Conservation (phyloP, 1,140 invertebrate species). For the Campoletis sonorensis region DNA sequence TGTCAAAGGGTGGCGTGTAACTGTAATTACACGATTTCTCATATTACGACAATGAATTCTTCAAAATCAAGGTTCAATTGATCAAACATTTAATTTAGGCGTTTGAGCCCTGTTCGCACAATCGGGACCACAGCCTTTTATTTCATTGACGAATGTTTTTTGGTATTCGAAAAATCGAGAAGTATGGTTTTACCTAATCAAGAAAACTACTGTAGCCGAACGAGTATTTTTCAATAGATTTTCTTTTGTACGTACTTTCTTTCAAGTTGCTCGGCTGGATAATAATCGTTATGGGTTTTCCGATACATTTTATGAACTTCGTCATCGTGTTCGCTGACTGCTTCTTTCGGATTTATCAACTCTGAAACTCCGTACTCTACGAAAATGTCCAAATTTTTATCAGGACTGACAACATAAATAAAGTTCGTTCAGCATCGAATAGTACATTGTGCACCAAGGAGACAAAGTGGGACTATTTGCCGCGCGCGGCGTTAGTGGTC, state of each 20-base stretch:
- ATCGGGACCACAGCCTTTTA: too few species aligned
- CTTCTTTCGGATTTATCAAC: slow-evolving; percentile 40
- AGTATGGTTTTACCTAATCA: too few species aligned
- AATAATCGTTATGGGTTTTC: slow-evolving; percentile 58
- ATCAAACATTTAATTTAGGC: not conserved
- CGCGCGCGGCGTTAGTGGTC: too few species aligned
- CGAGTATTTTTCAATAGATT: too few species aligned
- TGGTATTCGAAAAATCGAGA: too few species aligned
- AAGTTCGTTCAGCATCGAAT: too few species aligned
- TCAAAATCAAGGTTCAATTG: not conserved
- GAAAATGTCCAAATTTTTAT: slow-evolving; percentile 16
- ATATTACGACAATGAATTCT: not conserved
- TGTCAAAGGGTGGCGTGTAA: slow-evolving; percentile 55
- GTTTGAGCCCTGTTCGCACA: too few species aligned
- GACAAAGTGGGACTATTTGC: too few species aligned
- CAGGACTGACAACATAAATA: not conserved
- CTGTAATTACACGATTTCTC: slow-evolving; percentile 47
- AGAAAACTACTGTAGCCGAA: too few species aligned
- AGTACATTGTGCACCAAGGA: too few species aligned
- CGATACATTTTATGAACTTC: slow-evolving; percentile 48
- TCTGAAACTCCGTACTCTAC: slow-evolving; percentile 42
- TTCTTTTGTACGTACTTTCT: slow-evolving; percentile 48
- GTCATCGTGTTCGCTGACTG: not conserved
- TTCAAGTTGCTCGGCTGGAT: slow-evolving; percentile 54
- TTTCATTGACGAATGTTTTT: too few species aligned